Evolutionary conservation across 2,888 invertebrate genomes (phyloP), one percentile per base, ranked within the genome.

Genomic region (Netelia inedita): DNA sequence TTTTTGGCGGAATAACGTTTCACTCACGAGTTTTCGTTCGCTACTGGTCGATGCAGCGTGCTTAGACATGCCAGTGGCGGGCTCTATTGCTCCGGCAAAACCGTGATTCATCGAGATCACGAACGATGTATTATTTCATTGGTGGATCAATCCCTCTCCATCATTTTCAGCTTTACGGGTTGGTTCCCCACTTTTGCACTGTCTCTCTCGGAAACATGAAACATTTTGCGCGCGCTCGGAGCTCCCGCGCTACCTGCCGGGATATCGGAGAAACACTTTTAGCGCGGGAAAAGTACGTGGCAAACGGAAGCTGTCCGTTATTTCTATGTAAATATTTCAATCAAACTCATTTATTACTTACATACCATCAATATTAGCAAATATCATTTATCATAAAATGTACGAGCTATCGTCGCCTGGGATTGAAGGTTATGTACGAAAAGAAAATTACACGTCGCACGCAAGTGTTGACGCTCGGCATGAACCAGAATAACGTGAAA

Each of bases 1-100:
- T 92, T 90, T 91, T 91, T 89, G 89, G 88, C 91, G 89, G 89
- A 90, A 89, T 89, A 89, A 87, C 82, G 87, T 88, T 84, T 69
- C 69, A 65, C 74, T 71, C 81, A 61, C 55, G 50, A 19, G 53
- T 72, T 59, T 73, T 63, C 79, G 80, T 74, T 81, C 69, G 79
- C 69, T 79, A 85, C 82, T 79, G 80, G 83, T 55, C 72, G 80
- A 71, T 53, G 55, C 69, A 16, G 75, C 43, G 11, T 55, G 43
- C 55, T 46, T 21, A 14, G 72, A 78, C 35, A 75, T 72, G 79
- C 80, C 83, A 84, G 81, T 83, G 84, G 86, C 82, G 68, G 74
- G 79, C 76, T 80, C 46, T 41, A 69, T 71, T 63, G 63, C 53
- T 41, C 11, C 28, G 43, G 55, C 21, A 21, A 50, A 1, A 19